Conservation (phyloP, 2,797 vertebrate species). For the Myotis vivesi region DNA sequence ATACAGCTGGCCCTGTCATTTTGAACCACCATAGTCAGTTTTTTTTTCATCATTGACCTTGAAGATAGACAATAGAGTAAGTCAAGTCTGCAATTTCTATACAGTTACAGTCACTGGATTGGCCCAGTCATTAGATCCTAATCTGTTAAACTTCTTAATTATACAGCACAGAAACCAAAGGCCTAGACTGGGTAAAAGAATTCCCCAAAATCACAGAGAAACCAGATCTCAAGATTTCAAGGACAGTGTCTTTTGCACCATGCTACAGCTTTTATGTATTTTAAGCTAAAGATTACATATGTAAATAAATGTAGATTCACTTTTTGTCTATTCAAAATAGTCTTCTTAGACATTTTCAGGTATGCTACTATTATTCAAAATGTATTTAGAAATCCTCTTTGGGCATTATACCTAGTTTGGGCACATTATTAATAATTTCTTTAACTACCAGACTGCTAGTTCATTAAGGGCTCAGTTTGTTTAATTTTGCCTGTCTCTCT, state of each 20-base stretch:
- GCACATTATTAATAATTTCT: not conserved
- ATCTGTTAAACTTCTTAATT: not conserved
- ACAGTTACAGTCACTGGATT: not conserved
- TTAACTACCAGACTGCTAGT: not conserved
- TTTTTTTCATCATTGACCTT: not conserved
- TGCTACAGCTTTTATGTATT: not conserved
- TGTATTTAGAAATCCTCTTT: not conserved
- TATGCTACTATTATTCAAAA: not conserved
- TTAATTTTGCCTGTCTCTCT: not conserved
- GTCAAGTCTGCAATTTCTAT: not conserved
- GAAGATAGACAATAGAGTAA: not conserved
- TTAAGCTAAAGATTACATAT: not conserved
- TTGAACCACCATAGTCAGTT: not conserved
- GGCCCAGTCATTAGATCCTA: not conserved
- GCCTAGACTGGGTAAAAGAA: not conserved
- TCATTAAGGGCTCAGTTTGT: not conserved
- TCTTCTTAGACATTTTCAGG: not conserved
- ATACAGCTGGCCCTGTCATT: conserved; percentile 19
- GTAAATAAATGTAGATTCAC: not conserved
- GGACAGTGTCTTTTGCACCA: not conserved
- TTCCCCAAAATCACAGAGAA: not conserved
- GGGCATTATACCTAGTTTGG: not conserved
- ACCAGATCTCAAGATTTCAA: not conserved
- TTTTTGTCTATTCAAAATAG: not conserved
- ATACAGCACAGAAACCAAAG: not conserved